Percentiles rank a stretch among this genome's conserved stretches.
Evolutionary conservation across 1,140 invertebrate genomes (phyloP).

Genomic region (Homalodisca vitripennis): DNA sequence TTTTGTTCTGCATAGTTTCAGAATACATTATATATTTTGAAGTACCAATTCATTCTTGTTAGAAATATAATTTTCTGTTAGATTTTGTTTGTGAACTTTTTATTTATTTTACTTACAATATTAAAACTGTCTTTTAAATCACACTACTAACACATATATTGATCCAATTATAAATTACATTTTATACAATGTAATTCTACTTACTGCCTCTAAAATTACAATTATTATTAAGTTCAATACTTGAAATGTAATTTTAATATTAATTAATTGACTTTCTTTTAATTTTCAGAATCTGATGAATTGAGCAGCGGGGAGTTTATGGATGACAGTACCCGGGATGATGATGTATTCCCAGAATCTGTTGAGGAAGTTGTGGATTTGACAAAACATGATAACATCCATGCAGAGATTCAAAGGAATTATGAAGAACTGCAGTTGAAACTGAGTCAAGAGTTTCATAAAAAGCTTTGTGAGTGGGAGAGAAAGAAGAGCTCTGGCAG

Average conservation of each 20-base stretch:
- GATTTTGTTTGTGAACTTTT: too few relatives aligned
- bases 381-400: conserved; percentile 38
- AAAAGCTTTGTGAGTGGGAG: conserved; percentile 73
- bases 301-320: conserved; percentile 37
- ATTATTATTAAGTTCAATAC: too few relatives aligned
- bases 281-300: conserved; percentile 38
- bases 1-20: too few relatives aligned
- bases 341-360: conserved; percentile 25
- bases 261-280: not conserved
- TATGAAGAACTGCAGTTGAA: conserved; percentile 65
- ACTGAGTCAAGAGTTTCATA: conserved; percentile 67
- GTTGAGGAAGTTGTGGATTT: not conserved
- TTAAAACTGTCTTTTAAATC: too few relatives aligned
- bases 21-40: too few relatives aligned
- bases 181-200: too few relatives aligned
- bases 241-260: too few relatives aligned
- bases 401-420: conserved; percentile 57
- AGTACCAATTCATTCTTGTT: too few relatives aligned
- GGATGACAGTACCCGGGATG: conserved; percentile 33
- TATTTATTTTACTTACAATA: too few relatives aligned
- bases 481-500: conserved; percentile 49
- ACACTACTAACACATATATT: too few relatives aligned
- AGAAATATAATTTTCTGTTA: too few relatives aligned
- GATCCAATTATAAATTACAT: not conserved
- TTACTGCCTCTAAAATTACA: too few relatives aligned